Evolutionary conservation across 2,888 invertebrate genomes (phyloP), one percentile per base, ranked within the genome.

Genomic region (Empis livida): DNA sequence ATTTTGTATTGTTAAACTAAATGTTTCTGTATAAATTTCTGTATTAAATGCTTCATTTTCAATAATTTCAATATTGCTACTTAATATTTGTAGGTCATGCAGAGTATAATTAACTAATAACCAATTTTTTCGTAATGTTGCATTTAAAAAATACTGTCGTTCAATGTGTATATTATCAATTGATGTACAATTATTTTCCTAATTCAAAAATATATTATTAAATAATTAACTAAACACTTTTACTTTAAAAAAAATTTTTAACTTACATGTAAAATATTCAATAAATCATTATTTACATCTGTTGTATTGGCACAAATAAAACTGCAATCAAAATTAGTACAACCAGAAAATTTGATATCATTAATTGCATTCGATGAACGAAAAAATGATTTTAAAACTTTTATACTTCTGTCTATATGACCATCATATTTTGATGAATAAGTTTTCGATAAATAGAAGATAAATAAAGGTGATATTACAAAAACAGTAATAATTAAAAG

Each of bases 11-110:
- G 39, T 47, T 42, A 66, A 51, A 0, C 48, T 49, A 11, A 57
- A 45, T 1, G 60, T 61, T 13, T 52, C 45, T 0, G 53, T 51
- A 45, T 62, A 66, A n/a, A 58, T 57, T 1, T 56, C 49, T 0
- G 56, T 49, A 16, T 60, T 60, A 42, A 66, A 66, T 5, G 61
- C 60, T 15, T 57, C 60, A 39, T 53, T 58, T 14, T 45, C 45
- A 3, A 66, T 59, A 13, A 42, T 40, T 0, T 4, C 42, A 6
- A 63, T 40, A 38, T 55, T 46, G 16, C 57, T 56, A 1, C 50
- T 50, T 3, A 38, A 32, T 5, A 66, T 49, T 2, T 52, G 14
- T 10, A 66, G 41, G 44, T 59, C 56, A 0, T 51, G 51, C 5
- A 65, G 52, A 0, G 46, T 41, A 0, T 42, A 42, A 13, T 56